Evolutionary conservation across 2,113 vertebrate species (phyloP).

Genomic region (Brevimyrus niger): DNA sequence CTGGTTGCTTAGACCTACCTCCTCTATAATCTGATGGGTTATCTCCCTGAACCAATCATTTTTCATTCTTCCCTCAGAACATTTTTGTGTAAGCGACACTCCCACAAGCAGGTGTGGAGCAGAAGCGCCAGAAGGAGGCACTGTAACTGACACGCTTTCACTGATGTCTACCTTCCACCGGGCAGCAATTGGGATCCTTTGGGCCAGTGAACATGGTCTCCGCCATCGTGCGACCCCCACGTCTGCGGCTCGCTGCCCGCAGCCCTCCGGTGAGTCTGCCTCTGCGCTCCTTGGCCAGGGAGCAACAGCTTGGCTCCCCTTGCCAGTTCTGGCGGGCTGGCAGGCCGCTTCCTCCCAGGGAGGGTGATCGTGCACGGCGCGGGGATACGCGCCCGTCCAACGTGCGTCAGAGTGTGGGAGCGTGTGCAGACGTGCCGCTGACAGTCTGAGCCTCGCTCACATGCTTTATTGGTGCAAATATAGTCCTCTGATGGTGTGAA

Average conservation of each 20-base stretch:
- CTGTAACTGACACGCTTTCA: neutral
- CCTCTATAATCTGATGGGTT: too few species aligned
- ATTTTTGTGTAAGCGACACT: too few species aligned
- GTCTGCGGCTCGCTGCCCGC: neutral
- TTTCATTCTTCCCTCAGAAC: too few species aligned
- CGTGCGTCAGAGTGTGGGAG: slow-evolving; percentile 56
- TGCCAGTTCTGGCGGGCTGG: slow-evolving; percentile 30
- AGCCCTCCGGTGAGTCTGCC: slow-evolving; percentile 18
- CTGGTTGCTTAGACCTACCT: too few species aligned
- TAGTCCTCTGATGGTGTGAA: neutral
- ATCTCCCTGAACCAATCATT: too few species aligned
- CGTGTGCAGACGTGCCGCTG: slow-evolving; percentile 47
- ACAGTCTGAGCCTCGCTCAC: slow-evolving; percentile 33
- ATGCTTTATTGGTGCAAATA: neutral
- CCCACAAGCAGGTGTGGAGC: neutral
- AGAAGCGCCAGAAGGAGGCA: neutral
- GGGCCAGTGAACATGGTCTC: slow-evolving; percentile 13
- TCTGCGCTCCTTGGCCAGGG: slow-evolving; percentile 24
- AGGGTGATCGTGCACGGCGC: slow-evolving; percentile 33
- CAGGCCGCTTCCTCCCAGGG: slow-evolving; percentile 22
- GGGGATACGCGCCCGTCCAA: slow-evolving; percentile 52
- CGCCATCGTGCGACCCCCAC: neutral
- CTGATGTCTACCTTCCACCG: slow-evolving; percentile 27
- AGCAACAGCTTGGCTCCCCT: slow-evolving; percentile 28
- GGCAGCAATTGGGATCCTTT: slow-evolving; percentile 30